Percentiles rank a stretch among this genome's conserved stretches.
These are phyloP conservation scores for Watsonalla binaria DNA, from an alignment of 2,888 invertebrate species.

Conservation along the genomic window DNA sequence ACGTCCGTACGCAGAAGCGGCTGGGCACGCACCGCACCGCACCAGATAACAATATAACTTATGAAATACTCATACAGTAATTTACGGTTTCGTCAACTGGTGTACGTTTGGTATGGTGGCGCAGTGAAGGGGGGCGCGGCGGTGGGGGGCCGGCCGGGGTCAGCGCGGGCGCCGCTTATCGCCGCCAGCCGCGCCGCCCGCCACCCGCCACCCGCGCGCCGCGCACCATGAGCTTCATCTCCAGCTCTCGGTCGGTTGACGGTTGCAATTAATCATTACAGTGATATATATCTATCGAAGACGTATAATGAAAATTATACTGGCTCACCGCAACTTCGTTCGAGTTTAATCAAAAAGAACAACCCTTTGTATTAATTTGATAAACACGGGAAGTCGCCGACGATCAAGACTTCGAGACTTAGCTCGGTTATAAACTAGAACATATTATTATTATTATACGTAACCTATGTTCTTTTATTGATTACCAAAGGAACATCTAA, in stretches of 20 bases:
- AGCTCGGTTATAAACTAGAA: no score
- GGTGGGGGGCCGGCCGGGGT: constrained; percentile 29
- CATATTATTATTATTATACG: no score
- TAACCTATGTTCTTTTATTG: no score
- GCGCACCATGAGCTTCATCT: constrained; percentile 22
- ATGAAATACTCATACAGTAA: background rate
- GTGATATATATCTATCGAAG: no score
- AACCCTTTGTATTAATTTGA: no score
- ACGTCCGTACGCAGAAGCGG: constrained; percentile 8
- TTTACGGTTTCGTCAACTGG: background rate
- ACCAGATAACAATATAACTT: background rate
- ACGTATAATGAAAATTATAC: no score
- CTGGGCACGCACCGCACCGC: constrained; percentile 3
- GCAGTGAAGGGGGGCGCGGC: constrained; percentile 6
- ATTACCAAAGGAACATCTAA: no score
- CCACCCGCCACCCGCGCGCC: constrained; percentile 10
- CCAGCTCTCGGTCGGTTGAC: constrained; percentile 12
- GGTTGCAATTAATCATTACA: background rate
- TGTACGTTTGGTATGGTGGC: constrained; percentile 2
- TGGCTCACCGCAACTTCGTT: no score
- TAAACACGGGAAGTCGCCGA: no score
- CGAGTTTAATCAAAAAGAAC: no score
- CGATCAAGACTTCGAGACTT: no score
- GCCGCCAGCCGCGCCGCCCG: constrained; percentile 17
- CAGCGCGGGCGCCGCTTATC: constrained; percentile 52